Base-by-base conservation (phyloP, 2,113 vertebrate genomes). In the Hydrolagus affinis region DNA sequence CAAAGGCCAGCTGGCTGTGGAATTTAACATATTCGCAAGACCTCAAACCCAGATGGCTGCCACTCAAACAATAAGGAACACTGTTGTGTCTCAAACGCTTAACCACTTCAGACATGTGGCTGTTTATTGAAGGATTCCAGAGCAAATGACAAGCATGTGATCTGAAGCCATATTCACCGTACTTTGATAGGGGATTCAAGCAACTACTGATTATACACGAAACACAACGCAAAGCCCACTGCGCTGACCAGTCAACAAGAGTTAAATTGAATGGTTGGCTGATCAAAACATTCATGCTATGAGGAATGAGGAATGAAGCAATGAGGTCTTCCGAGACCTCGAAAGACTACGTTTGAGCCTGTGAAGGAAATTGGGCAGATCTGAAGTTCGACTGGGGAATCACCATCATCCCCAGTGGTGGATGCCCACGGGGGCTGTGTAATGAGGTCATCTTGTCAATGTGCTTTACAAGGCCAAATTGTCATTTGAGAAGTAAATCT, bases 1-100 rank as follows among this genome's bases (percentile, higher is more conserved):
- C 92, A 88, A 89, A 90, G 90, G 92, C 88, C 93, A 91, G 90
- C 92, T 94, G 91, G 86, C 87, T n/a, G 80, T 90, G 90, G 91
- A 92, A 92, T 93, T 90, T 90, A 90, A 87, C 89, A 90, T 89
- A 92, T 93, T 91, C 90, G 90, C 90, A 90, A 90, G 89, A 87
- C 88, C 89, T 87, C 78, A 83, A 83, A 83, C 28, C 76, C 78
- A 83, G 78, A 68, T 83, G 77, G 78, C 78, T 83, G 78, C 66
- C 78, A 83, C 28, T 83, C 78, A 83, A 83, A 83, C 44, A 25
- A 78, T 28, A 83, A 83, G 10, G 4, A 66, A 62, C 4, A 17
- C 62, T 66, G 15, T 83, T 83, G 62, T 68, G 62, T 68, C 62
- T 68, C 17, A 17, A 83, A 68, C 19, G 32, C 7, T 75, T 56